A percentile compares a stretch with the other conserved stretches of the same genome.
Conservation (phyloP, 2,888 invertebrate genomes). For the Phoenoteleia sp. region DNA sequence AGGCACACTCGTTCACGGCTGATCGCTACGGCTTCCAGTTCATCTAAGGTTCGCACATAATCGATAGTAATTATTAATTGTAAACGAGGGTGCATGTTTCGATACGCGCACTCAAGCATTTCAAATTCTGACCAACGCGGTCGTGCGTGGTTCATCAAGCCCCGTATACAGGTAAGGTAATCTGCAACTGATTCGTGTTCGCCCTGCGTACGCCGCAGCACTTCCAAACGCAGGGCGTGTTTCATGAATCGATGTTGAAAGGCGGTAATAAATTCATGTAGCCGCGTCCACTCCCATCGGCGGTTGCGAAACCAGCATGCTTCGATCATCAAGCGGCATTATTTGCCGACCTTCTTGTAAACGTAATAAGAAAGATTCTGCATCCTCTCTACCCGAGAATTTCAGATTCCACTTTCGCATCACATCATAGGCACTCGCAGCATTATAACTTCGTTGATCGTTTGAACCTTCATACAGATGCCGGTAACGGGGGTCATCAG, state of each 20-base stretch:
- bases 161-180: neutral
- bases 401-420: conserved; percentile 37
- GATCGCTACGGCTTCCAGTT: neutral
- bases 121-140: neutral
- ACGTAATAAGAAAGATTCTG: conserved; percentile 5
- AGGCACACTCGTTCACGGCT: neutral
- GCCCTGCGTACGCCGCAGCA: neutral
- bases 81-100: neutral
- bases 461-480: too few relatives aligned
- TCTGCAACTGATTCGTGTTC: neutral
- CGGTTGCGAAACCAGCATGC: conserved; percentile 2
- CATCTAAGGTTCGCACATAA: neutral
- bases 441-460: too few relatives aligned
- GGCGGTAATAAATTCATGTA: too few relatives aligned
- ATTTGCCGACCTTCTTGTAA: conserved; percentile 2
- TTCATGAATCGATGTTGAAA: too few relatives aligned
- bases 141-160: neutral
- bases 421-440: conserved; percentile 2
- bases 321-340: neutral
- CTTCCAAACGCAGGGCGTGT: neutral
- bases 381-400: conserved; percentile 26
- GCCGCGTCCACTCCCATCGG: neutral
- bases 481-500: too few relatives aligned
- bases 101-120: neutral
- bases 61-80: neutral